These are phyloP conservation scores for Pristiophorus japonicus DNA, from an alignment of 2,113 vertebrate species.

Conservation along the genomic window DNA sequence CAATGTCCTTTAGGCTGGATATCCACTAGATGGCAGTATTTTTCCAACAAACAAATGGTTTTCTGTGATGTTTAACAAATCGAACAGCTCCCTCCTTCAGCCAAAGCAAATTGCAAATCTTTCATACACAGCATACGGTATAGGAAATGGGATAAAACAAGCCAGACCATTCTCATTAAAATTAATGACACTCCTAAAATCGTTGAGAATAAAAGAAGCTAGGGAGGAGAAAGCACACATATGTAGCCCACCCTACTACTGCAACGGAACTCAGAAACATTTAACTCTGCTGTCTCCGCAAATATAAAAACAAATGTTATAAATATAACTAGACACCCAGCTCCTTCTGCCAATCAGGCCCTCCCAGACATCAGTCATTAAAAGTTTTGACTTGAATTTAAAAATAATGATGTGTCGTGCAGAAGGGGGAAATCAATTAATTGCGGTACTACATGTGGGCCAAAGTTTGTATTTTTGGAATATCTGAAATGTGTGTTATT, in stretches of 20 bases:
- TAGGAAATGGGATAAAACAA: neutral
- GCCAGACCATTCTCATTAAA: slow-evolving; percentile 9
- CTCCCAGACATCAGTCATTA: neutral
- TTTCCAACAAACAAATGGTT: neutral
- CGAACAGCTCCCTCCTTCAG: neutral
- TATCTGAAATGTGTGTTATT: neutral
- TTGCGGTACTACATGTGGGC: neutral
- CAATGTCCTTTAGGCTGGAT: neutral
- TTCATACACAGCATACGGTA: neutral
- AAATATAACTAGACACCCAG: neutral
- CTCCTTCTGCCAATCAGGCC: neutral
- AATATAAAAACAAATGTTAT: neutral
- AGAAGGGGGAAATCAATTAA: neutral
- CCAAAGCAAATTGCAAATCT: neutral
- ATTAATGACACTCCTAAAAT: neutral
- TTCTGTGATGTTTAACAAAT: neutral
- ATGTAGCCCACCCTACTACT: neutral
- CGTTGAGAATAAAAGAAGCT: neutral
- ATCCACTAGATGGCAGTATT: neutral
- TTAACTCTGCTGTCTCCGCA: neutral
- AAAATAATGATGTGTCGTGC: neutral
- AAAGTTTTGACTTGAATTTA: neutral
- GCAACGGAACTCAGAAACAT: neutral
- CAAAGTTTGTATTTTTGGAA: neutral
- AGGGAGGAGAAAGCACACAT: neutral